A percentile compares a stretch with the other conserved stretches of the same genome.
These are phyloP conservation scores for Ptychadena robeensis DNA, from an alignment of 2,797 vertebrate species.

Conservation along the genomic window DNA sequence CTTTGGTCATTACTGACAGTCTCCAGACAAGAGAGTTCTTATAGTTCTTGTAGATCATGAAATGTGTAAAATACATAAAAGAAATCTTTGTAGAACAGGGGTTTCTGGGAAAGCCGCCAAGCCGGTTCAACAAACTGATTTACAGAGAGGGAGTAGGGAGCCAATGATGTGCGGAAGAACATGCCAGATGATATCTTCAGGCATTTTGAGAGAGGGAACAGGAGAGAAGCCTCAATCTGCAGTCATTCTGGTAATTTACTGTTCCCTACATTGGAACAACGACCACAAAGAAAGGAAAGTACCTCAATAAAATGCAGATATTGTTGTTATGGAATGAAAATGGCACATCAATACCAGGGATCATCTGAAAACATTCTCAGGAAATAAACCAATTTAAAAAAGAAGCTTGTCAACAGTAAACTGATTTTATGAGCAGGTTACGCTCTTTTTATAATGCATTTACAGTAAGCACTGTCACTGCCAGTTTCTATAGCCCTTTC, in stretches of 20 bases:
- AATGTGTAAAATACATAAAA: background rate
- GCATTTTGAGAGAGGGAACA: background rate
- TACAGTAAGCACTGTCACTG: background rate
- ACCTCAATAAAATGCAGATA: background rate
- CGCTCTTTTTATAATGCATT: background rate
- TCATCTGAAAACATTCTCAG: constrained; percentile 12
- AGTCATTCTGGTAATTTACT: background rate
- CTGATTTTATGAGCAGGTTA: constrained; percentile 16
- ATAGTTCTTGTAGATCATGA: background rate
- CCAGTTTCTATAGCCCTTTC: too few relatives aligned
- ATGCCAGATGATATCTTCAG: constrained; percentile 28
- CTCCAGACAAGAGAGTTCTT: background rate
- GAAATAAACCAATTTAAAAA: background rate
- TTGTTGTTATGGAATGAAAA: constrained; percentile 15
- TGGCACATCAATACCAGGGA: constrained; percentile 1
- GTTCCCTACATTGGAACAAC: background rate
- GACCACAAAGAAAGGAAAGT: background rate
- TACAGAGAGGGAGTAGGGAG: background rate
- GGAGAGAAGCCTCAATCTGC: background rate
- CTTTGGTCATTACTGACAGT: background rate
- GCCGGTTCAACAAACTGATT: constrained; percentile 27
- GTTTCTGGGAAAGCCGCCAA: constrained; percentile 28
- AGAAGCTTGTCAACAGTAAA: background rate
- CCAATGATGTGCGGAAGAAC: constrained; percentile 18
- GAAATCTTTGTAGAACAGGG: background rate